Evolutionary conservation across 1,140 invertebrate genomes (phyloP), one percentile per base, ranked within the genome.

Genomic region (Diabrotica undecimpunctata): DNA sequence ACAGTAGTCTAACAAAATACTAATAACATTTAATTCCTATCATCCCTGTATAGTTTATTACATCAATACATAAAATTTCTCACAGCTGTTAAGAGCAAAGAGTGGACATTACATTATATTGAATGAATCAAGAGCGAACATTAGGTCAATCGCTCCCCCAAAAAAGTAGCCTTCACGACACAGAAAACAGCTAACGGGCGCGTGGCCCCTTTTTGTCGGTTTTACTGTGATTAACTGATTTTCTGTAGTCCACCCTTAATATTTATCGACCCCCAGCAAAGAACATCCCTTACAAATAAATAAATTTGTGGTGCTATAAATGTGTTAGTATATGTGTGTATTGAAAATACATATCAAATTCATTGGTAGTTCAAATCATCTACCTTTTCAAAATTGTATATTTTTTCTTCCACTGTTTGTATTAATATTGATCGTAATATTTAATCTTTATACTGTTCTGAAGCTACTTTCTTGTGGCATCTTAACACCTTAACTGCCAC

Each of bases 181-280:
- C 41, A 6, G 41, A 46, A 46, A 46, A 46, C 8, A 46, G 8
- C 8, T 46, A 5, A 46, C 8, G 41, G 41, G 41, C 41, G 62
- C 62, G 66, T 68, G 66, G 62, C 66, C 62, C 57, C 66, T 68
- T 68, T 68, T 68, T 68, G 62, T 65, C 14, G 12, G 35, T 61
- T 64, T 67, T 67, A 59, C 53, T 39, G 37, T 46, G 46, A 38
- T 39, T 46, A 46, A 46, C 41, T 46, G 41, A 46, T 46, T 46
- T 46, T 13, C 39, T 50, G 5, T n/a, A 13, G 25, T 39, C 56
- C 66, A 62, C 62, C 66, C 62, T 62, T 52, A 61, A 68, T 64
- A 62, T 61, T 58, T 58, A 61, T 67, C 62, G 60, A 68, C 66
- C 66, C 66, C 62, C 66, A 68, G 66, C 66, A 61, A 64, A 68